Percentiles rank a stretch among this genome's conserved stretches.
phyloP scores from a whole-genome alignment of 2,797 vertebrate genomes.

The Acanthurus tractus region DNA sequence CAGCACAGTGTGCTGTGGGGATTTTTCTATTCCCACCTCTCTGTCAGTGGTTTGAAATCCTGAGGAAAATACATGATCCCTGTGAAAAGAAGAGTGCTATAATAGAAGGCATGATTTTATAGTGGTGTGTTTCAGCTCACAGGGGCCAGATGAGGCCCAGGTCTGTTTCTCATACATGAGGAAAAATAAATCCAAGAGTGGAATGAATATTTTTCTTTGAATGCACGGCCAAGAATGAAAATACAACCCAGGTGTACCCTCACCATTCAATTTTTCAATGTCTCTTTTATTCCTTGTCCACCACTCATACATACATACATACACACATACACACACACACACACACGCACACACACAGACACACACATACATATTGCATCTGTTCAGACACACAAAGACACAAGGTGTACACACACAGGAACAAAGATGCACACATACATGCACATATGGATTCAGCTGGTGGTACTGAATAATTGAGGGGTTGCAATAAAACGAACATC shows the following conservation, averaged over 20 bases:
- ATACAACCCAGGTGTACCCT: slow-evolving; percentile 22
- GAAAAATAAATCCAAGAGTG: slow-evolving; percentile 37
- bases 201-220: slow-evolving; percentile 46
- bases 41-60: slow-evolving; percentile 31
- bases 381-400: not conserved
- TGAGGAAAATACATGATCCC: slow-evolving; percentile 22
- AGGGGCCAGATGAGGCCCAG: slow-evolving; percentile 38
- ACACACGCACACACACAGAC: not conserved
- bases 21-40: slow-evolving; percentile 37
- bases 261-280: slow-evolving; percentile 26
- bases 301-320: not conserved
- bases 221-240: slow-evolving; percentile 40
- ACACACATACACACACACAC: not conserved
- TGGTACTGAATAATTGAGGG: slow-evolving; percentile 80
- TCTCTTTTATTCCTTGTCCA: slow-evolving; percentile 24
- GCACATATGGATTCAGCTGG: slow-evolving; percentile 61
- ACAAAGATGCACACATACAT: slow-evolving; percentile 21
- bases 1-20: slow-evolving; percentile 34
- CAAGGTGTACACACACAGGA: not conserved
- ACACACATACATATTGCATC: not conserved
- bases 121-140: slow-evolving; percentile 26
- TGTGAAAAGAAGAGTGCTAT: slow-evolving; percentile 36
- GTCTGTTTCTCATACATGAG: slow-evolving; percentile 35
- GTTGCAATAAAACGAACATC: slow-evolving; percentile 71
- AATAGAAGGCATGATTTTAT: slow-evolving; percentile 42